Conservation (phyloP, 1,140 invertebrate genomes). For the Lineus longissimus region DNA sequence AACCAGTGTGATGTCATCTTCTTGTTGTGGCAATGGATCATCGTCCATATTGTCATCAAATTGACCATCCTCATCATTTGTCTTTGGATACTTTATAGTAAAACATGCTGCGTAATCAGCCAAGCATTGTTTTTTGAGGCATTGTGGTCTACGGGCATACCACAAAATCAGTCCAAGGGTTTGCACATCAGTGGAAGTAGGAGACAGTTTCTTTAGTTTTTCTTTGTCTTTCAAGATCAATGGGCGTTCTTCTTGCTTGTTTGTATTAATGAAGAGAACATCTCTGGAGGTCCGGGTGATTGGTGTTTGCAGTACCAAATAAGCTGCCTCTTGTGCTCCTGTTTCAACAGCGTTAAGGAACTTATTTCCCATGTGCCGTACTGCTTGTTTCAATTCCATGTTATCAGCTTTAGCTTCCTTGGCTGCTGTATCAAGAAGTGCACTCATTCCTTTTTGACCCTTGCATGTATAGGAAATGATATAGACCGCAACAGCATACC, state of each 20-base stretch:
- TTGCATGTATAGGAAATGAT: conserved; percentile 26
- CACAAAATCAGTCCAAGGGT: neutral
- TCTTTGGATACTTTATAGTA: neutral
- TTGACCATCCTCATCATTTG: neutral
- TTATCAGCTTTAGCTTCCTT: conserved; percentile 23
- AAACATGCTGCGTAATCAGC: neutral
- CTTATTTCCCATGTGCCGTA: conserved; percentile 23
- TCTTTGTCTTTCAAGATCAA: conserved; percentile 18
- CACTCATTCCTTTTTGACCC: conserved; percentile 24
- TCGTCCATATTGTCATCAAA: neutral
- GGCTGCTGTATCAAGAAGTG: conserved; percentile 13
- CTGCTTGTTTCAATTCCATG: conserved; percentile 19
- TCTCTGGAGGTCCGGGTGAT: conserved; percentile 18
- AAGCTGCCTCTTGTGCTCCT: conserved; percentile 22
- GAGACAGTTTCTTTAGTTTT: neutral
- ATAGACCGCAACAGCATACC: conserved; percentile 24
- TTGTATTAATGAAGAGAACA: conserved; percentile 26
- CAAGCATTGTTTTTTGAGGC: neutral
- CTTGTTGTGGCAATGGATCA: too few species aligned
- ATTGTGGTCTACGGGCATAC: neutral
- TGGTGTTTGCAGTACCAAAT: conserved; percentile 26
- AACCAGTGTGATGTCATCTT: neutral
- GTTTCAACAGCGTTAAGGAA: conserved; percentile 22
- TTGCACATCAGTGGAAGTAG: neutral
- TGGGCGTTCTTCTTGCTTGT: conserved; percentile 17